Conservation (phyloP, 2,113 vertebrate genomes). For the Caracal caracal region DNA sequence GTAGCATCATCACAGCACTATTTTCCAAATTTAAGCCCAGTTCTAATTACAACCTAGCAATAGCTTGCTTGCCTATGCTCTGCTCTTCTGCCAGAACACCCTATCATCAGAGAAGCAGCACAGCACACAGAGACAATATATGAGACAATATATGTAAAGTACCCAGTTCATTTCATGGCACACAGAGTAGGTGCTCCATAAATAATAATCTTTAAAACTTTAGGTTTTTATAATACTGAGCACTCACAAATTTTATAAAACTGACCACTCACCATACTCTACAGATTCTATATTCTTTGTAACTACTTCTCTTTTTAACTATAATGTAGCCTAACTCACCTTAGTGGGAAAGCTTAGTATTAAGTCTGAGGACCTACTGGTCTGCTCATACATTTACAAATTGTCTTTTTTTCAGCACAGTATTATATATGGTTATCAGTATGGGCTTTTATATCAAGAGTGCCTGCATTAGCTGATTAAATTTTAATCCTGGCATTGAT, state of each 20-base stretch:
- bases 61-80: not conserved
- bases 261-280: not conserved
- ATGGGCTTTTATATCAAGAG: not conserved
- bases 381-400: not conserved
- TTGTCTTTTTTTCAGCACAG: not conserved
- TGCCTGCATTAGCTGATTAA: not conserved
- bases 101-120: not conserved
- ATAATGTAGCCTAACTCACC: not conserved
- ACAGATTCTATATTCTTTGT: not conserved
- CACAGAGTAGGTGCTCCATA: not conserved
- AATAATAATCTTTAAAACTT: not conserved
- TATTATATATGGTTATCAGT: not conserved
- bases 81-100: not conserved
- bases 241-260: conserved; percentile 18
- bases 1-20: not conserved
- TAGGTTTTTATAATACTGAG: not conserved
- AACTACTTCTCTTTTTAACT: conserved; percentile 3
- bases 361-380: not conserved
- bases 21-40: conserved; percentile 21
- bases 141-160: not conserved
- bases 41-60: conserved; percentile 18
- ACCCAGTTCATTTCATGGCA: conserved; percentile 14
- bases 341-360: not conserved
- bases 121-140: not conserved
- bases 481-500: conserved; percentile 20